Evolutionary conservation across 2,797 vertebrate genomes (phyloP).

Genomic region (Sebastes diaconus): DNA sequence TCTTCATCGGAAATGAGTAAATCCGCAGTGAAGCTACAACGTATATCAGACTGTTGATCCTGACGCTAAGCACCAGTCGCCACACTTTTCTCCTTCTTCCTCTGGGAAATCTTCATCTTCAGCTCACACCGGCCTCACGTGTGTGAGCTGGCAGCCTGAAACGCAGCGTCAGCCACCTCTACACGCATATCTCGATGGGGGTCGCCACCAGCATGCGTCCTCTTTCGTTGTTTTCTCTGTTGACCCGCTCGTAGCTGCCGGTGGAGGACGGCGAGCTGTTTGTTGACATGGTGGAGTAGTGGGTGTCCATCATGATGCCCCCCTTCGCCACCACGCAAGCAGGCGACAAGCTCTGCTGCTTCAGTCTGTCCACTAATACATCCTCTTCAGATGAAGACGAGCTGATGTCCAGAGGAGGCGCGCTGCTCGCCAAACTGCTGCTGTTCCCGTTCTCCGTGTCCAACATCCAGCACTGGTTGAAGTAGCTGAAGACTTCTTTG

Average conservation of each 20-base stretch:
- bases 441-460: conserved; percentile 75
- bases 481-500: conserved; percentile 83
- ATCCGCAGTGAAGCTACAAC: conserved; percentile 35
- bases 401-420: conserved; percentile 65
- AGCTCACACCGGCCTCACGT: neutral
- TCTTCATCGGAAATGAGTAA: conserved; percentile 62
- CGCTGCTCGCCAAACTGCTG: neutral
- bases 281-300: conserved; percentile 74
- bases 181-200: conserved; percentile 86
- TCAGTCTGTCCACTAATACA: conserved; percentile 79
- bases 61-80: neutral
- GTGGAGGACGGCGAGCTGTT: conserved; percentile 79
- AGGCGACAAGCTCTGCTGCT: conserved; percentile 81
- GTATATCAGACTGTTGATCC: neutral
- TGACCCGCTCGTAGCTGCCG: conserved; percentile 77
- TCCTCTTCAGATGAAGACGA: conserved; percentile 77
- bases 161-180: conserved; percentile 7
- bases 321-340: conserved; percentile 58
- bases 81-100: neutral
- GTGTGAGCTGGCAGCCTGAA: neutral
- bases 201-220: conserved; percentile 80
- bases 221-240: conserved; percentile 75
- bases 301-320: conserved; percentile 71
- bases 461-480: conserved; percentile 82
- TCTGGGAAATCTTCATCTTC: conserved; percentile 18